Evolutionary conservation across 2,113 vertebrate species (phyloP), one percentile per base, ranked within the genome.

Genomic region (Coryphaenoides rupestris): DNA sequence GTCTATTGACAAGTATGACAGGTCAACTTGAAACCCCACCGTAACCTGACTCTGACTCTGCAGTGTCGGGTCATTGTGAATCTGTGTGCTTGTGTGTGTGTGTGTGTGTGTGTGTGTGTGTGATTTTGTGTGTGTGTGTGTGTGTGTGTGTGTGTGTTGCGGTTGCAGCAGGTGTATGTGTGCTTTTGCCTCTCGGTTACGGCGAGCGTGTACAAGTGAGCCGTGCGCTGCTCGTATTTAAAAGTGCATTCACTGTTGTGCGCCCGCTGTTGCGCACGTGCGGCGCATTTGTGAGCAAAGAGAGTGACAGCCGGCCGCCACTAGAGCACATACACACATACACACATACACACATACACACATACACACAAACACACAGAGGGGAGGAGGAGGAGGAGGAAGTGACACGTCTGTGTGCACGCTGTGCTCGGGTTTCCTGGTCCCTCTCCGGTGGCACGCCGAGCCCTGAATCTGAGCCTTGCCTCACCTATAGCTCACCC

Each of bases 341-440:
- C n/a, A n/a, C n/a, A n/a, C n/a, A n/a, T n/a, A n/a, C n/a, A n/a
- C n/a, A n/a, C n/a, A n/a, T n/a, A n/a, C n/a, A n/a, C n/a, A n/a
- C n/a, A n/a, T n/a, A n/a, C n/a, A n/a, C n/a, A n/a, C n/a, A n/a
- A n/a, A n/a, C n/a, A n/a, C n/a, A n/a, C n/a, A n/a, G n/a, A n/a
- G n/a, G n/a, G n/a, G n/a, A n/a, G n/a, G n/a, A n/a, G n/a, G n/a
- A 22, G 52, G 62, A 77, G 72, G 78, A 83, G 83, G 82, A 89
- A 87, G 88, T 85, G 75, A 80, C 78, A 78, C 69, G 49, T 75
- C 75, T 78, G 65, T n/a, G n/a, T 47, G 67, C 70, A 81, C 16
- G 2, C 49, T 81, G n/a, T n/a, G n/a, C 82, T 89, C 72, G 16
- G 69, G 78, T 87, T 87, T 87, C 82, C 83, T 76, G 76, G 78